These are phyloP conservation scores for Rhodinocichla rosea DNA, from an alignment of 2,113 vertebrate species.

Conservation along the genomic window DNA sequence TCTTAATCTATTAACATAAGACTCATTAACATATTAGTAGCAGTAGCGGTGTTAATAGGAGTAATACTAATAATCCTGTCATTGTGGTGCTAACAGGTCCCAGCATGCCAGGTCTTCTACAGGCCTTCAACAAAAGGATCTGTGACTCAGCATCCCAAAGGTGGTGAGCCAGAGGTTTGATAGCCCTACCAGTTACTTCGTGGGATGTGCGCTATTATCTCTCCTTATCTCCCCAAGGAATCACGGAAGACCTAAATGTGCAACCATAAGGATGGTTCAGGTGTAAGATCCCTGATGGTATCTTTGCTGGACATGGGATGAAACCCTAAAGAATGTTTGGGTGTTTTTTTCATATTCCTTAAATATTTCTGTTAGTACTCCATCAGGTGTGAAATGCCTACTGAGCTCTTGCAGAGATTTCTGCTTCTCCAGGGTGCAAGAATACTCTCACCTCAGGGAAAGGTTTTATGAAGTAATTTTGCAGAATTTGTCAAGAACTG, in stretches of 20 bases:
- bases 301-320: not conserved
- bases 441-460: not conserved
- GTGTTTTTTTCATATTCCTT: not conserved
- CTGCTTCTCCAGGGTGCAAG: not conserved
- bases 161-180: not conserved
- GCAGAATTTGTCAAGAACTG: not conserved
- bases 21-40: slow-evolving; percentile 50
- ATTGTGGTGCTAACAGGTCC: not conserved
- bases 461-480: not conserved
- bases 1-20: slow-evolving; percentile 49
- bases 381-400: not conserved
- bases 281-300: not conserved
- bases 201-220: not conserved
- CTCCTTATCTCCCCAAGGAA: not conserved
- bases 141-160: not conserved
- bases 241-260: not conserved
- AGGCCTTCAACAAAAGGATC: not conserved
- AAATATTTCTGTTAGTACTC: not conserved
- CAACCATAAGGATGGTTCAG: not conserved
- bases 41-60: not conserved
- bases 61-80: not conserved
- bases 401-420: not conserved
- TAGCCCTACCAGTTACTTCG: not conserved
- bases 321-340: not conserved
- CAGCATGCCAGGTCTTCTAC: not conserved